Evolutionary conservation across 53 echinoderm and acorn worm species (phyloP).

Genomic region (Stichopus horrens): DNA sequence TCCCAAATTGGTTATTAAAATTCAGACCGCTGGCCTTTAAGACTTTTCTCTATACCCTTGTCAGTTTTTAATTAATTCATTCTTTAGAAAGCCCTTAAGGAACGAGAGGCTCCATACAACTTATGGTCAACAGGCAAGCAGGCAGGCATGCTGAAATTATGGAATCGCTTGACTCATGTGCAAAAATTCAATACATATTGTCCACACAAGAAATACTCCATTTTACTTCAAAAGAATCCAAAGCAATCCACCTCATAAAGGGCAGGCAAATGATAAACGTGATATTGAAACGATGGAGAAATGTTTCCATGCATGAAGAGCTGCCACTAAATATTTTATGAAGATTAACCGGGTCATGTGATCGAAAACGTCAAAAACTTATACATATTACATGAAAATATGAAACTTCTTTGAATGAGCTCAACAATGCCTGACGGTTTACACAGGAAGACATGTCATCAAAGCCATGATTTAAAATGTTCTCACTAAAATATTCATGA

Average conservation of each 20-base stretch:
- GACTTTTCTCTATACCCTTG: not conserved
- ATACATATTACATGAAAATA: too few species aligned
- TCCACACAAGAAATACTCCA: not conserved
- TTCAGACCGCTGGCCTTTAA: constrained; percentile 19
- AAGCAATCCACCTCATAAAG: not conserved
- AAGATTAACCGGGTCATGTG: too few species aligned
- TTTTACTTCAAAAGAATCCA: not conserved
- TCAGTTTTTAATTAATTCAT: constrained; percentile 33
- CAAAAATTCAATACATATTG: not conserved
- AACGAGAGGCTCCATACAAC: constrained; percentile 7
- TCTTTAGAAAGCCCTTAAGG: not conserved
- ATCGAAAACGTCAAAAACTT: too few species aligned
- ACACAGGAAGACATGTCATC: too few species aligned
- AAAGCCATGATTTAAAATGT: too few species aligned
- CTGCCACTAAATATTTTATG: too few species aligned
- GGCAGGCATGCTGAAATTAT: not conserved
- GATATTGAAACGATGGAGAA: too few species aligned
- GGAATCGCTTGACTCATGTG: not conserved
- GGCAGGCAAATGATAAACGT: not conserved
- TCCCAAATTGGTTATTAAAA: constrained; percentile 10
- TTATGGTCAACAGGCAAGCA: not conserved
- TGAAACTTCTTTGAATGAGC: too few species aligned
- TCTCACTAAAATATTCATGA: too few species aligned
- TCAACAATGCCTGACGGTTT: too few species aligned
- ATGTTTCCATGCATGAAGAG: too few species aligned